Base-by-base conservation (phyloP, 2,888 invertebrate species). In the Podotricha telesiphe region DNA sequence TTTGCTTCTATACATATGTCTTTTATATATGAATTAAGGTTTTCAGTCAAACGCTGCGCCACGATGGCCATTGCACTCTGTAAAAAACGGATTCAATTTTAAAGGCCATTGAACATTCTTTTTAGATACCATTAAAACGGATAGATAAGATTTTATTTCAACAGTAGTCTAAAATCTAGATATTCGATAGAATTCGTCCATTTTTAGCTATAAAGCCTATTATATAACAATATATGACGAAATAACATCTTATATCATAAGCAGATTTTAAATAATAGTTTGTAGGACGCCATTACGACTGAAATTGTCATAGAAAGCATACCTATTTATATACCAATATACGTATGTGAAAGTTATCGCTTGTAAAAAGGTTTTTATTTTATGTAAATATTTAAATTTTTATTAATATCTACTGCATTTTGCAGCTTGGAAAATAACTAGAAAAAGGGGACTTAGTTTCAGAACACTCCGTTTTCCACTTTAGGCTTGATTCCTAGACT, bases 21-120 rank as follows among this genome's bases (percentile, higher is more conserved):
- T 28, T 28, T 28, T 28, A 28, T 28, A 28, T 28, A 28, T 28
- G 2, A 28, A 28, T n/a, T n/a, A n/a, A n/a, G n/a, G n/a, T n/a
- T n/a, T n/a, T n/a, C n/a, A n/a, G n/a, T n/a, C n/a, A n/a, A n/a
- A n/a, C n/a, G n/a, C n/a, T n/a, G n/a, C n/a, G n/a, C n/a, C n/a
- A n/a, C n/a, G n/a, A n/a, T n/a, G 50, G 6, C 11, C 50, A 50
- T 20, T 50, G 50, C 50, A 50, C 22, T 15, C 11, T 50, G 13
- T 13, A 22, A 19, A 56, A 63, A 63, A 22, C 56, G 34, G 51
- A 61, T 67, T 34, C 11, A 34, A 65, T 40, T 56, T 22, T 40
- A 58, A 34, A 65, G 71, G 55, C 65, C 67, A 62, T 58, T 20
- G 73, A 64, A 56, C 73, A 51, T 19, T 69, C 53, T 69, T n/a